These are phyloP conservation scores for Altica lythri DNA, from an alignment of 2,888 invertebrate species.

Conservation along the genomic window DNA sequence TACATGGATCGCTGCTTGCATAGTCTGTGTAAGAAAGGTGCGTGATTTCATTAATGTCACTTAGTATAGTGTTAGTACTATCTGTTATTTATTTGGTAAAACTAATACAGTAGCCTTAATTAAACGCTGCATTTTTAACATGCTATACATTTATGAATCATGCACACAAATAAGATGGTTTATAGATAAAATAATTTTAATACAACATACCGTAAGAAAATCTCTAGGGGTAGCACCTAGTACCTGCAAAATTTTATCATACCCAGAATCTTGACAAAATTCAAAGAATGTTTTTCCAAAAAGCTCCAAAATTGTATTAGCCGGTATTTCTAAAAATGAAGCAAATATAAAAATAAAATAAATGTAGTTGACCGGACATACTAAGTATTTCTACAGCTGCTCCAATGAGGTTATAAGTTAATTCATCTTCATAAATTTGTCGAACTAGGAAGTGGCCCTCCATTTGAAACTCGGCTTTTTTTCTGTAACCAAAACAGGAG, in stretches of 20 bases:
- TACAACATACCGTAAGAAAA: slow-evolving; percentile 92
- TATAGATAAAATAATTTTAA: no score
- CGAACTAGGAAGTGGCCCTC: slow-evolving; percentile 94
- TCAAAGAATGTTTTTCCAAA: slow-evolving; percentile 96
- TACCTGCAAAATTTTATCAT: slow-evolving; percentile 92
- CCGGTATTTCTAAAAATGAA: slow-evolving; percentile 77
- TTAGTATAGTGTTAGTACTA: no score
- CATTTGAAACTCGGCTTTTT: slow-evolving; percentile 91
- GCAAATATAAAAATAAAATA: neutral
- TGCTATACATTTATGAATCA: no score
- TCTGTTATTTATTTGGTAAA: no score
- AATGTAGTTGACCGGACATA: slow-evolving; percentile 60
- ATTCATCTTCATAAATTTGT: slow-evolving; percentile 93
- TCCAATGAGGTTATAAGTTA: slow-evolving; percentile 90
- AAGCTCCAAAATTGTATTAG: slow-evolving; percentile 84
- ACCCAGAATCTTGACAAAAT: slow-evolving; percentile 96
- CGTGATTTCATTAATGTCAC: no score
- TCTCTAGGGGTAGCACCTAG: slow-evolving; percentile 93
- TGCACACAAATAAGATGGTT: no score
- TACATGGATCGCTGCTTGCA: no score
- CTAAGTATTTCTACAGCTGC: slow-evolving; percentile 91
- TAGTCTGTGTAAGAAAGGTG: no score
- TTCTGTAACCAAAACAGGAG: slow-evolving; percentile 60
- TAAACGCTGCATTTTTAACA: no score
- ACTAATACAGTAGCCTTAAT: no score